Base-by-base conservation (phyloP, 2,797 vertebrate genomes). In the Podarcis siculus region DNA sequence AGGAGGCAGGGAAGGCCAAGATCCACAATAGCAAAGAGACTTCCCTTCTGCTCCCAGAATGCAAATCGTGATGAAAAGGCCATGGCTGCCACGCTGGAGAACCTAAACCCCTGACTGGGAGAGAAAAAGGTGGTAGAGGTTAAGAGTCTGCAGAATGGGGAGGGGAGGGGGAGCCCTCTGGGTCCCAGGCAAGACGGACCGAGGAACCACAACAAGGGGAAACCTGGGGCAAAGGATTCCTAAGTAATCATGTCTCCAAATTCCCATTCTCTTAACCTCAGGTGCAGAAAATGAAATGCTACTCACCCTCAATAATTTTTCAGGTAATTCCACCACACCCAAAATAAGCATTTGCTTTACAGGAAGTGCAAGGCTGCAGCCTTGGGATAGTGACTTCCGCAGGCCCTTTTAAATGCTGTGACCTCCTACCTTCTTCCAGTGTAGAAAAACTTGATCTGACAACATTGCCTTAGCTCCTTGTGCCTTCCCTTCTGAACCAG, bases 41-140 rank as follows among this genome's bases (percentile, higher is more conserved):
- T 99, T 99, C 97, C 98, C 99, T 99, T 99, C 98, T 99, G 97
- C 95, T 99, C 98, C 99, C 99, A 99, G 98, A 99, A 99, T 64
- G 98, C 99, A 96, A 99, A 99, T 94, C 98, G 98, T 90, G 99
- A 99, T 88, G 99, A 99, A 94, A 99, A 99, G 85, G 99, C 99
- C 98, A 99, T 99, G 97, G 94, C 89, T 93, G 95, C 94, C 87
- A 95, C 96, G 94, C 92, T 0, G 81, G 94, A n/a, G 35, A 27
- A 90, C 83, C 39, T 94, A 93, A 95, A 94, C 93, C 95, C 95
- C 96, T 91, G 90, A 95, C 96, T 96, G 94, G 89, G n/a, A 69
- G 76, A 86, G 2, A 91, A 82, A 89, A 78, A 86, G 83, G 21
- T 9, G 61, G 73, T 89, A 76, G 37, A 66, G 10, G 13, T 21